Evolutionary conservation across 2,888 invertebrate species (phyloP).

Genomic region (Minunthozetes semirufus): DNA sequence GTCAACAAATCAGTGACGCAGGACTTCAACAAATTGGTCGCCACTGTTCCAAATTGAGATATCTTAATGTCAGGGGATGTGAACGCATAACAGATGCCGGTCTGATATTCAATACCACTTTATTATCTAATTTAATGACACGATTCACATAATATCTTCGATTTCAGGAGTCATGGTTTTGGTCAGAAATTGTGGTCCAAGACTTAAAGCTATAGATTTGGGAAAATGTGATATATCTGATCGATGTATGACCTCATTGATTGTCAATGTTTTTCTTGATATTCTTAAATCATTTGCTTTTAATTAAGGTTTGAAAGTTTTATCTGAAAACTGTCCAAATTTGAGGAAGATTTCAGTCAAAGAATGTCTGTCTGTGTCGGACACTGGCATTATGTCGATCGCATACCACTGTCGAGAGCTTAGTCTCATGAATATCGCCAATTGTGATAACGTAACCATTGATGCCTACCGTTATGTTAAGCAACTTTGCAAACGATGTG

Average conservation of each 20-base stretch:
- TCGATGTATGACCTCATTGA: constrained; percentile 70
- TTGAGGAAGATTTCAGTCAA: constrained; percentile 73
- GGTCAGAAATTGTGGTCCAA: constrained; percentile 68
- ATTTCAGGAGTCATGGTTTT: constrained; percentile 59
- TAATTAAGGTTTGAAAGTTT: constrained; percentile 38
- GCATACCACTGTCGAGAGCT: constrained; percentile 83
- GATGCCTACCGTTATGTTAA: constrained; percentile 85
- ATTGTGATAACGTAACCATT: constrained; percentile 72
- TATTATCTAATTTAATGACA: not conserved
- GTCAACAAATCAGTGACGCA: constrained; percentile 75
- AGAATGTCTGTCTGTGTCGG: constrained; percentile 76
- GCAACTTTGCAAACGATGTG: constrained; percentile 82
- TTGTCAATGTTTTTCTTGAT: not conserved
- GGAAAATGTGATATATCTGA: constrained; percentile 92
- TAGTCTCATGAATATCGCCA: constrained; percentile 85
- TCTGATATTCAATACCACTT: constrained; percentile 44
- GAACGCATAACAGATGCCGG: constrained; percentile 91
- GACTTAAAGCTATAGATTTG: constrained; percentile 76
- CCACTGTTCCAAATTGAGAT: constrained; percentile 74
- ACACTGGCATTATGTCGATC: constrained; percentile 75
- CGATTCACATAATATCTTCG: not conserved
- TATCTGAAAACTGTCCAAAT: constrained; percentile 72
- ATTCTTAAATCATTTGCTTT: not conserved
- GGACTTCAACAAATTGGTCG: constrained; percentile 78
- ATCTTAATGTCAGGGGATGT: constrained; percentile 83